A percentile compares a stretch with the other conserved stretches of the same genome.
These are phyloP conservation scores for Drosophila kambysellisi DNA, from an alignment of 2,888 invertebrate genomes.

Conservation along the genomic window DNA sequence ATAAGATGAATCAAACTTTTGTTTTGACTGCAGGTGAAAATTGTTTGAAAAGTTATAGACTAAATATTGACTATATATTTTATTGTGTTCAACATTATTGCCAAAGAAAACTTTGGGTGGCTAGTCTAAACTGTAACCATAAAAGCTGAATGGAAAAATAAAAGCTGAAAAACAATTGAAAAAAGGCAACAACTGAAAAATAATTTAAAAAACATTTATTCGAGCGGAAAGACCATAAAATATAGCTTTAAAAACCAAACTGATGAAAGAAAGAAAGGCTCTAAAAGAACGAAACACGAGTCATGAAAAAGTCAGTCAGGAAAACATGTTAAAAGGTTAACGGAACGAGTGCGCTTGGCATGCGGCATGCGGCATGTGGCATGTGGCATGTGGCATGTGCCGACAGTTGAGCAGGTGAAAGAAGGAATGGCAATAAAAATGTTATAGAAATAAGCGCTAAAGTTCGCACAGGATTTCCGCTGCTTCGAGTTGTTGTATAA, in stretches of 20 bases:
- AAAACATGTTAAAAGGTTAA: constrained; percentile 32
- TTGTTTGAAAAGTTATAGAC: neutral
- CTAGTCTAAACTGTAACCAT: neutral
- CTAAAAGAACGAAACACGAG: neutral
- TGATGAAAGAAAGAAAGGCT: neutral
- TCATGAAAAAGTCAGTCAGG: constrained; percentile 8
- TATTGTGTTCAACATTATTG: neutral
- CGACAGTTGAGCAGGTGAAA: constrained; percentile 37
- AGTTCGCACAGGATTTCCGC: neutral
- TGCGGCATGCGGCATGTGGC: constrained; percentile 10
- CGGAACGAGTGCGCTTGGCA: constrained; percentile 5
- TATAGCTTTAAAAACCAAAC: neutral
- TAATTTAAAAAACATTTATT: neutral
- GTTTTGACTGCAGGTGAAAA: neutral
- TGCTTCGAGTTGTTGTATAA: constrained; percentile 13
- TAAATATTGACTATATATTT: neutral
- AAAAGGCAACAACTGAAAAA: neutral
- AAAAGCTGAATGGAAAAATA: neutral
- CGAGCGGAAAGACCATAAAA: neutral
- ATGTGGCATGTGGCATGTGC: constrained; percentile 29
- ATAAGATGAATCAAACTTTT: neutral
- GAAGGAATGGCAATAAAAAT: constrained; percentile 51
- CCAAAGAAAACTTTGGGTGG: neutral
- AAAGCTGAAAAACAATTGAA: neutral
- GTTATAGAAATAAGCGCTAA: constrained; percentile 40